A percentile compares a stretch with the other conserved stretches of the same genome.
These are phyloP conservation scores for Caretta caretta DNA, from an alignment of 2,113 vertebrate genomes.

Conservation along the genomic window DNA sequence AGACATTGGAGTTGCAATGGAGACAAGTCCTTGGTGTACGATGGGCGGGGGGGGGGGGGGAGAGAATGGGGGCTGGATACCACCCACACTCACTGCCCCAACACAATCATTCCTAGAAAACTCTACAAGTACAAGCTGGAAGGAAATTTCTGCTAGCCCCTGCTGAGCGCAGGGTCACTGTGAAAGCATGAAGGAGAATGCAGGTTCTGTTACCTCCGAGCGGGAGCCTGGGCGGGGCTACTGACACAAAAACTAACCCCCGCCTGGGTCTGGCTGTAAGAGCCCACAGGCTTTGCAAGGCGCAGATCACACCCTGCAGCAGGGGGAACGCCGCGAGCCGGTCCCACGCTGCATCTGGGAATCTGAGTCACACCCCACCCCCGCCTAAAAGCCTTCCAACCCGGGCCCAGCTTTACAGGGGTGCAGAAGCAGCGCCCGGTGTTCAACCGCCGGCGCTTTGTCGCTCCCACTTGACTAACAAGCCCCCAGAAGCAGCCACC, in stretches of 20 bases:
- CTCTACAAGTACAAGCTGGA: background rate
- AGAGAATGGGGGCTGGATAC: too few species aligned
- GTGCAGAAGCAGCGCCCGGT: background rate
- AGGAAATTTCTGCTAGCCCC: background rate
- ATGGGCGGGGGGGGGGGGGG: too few species aligned
- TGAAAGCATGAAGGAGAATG: background rate
- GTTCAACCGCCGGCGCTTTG: background rate
- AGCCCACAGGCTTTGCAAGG: too few species aligned
- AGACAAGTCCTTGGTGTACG: background rate
- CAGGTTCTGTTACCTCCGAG: too few species aligned
- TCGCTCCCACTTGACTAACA: too few species aligned
- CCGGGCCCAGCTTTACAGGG: too few species aligned
- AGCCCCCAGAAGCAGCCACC: too few species aligned
- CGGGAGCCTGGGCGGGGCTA: too few species aligned
- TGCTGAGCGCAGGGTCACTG: background rate
- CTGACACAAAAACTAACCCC: too few species aligned
- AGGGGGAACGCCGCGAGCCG: background rate
- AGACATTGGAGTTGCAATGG: background rate
- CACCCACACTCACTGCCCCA: background rate
- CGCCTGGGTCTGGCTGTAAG: background rate
- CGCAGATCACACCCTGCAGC: too few species aligned
- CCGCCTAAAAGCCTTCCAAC: background rate
- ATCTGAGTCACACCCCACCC: too few species aligned
- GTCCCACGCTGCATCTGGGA: background rate
- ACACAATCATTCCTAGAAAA: background rate